These are phyloP conservation scores for Festucalex cinctus DNA, from an alignment of 2,113 vertebrate species.

Conservation along the genomic window DNA sequence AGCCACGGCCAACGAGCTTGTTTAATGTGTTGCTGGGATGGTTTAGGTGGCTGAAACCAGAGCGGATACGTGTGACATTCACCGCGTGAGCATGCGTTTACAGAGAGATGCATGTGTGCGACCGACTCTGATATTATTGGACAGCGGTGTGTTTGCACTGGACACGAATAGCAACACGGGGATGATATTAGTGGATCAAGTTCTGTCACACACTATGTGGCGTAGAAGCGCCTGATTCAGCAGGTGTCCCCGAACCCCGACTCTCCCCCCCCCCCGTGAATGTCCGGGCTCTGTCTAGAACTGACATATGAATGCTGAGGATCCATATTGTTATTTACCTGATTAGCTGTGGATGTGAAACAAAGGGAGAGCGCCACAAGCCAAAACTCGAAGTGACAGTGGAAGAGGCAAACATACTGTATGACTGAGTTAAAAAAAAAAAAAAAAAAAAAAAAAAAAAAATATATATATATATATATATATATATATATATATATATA, in stretches of 20 bases:
- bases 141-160: conserved; percentile 56
- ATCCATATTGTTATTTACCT: background rate
- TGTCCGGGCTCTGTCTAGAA: conserved; percentile 41
- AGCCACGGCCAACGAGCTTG: conserved; percentile 49
- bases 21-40: conserved; percentile 64
- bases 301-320: conserved; percentile 6
- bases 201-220: conserved; percentile 74
- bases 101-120: conserved; percentile 56
- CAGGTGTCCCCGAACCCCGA: conserved; percentile 46
- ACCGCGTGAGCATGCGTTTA: conserved; percentile 66
- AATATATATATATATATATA: too few relatives aligned
- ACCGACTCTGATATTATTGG: conserved; percentile 64
- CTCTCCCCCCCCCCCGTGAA: too few relatives aligned
- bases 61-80: conserved; percentile 63
- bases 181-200: conserved; percentile 66
- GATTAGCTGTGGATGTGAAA: too few relatives aligned
- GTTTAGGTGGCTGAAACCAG: conserved; percentile 61
- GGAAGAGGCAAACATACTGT: too few relatives aligned
- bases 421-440: too few relatives aligned
- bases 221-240: conserved; percentile 71
- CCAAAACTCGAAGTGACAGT: too few relatives aligned
- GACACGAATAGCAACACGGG: conserved; percentile 54
- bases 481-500: too few relatives aligned
- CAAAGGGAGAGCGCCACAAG: too few relatives aligned
- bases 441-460: too few relatives aligned